Evolutionary conservation across 2,113 vertebrate genomes (phyloP), one percentile per base, ranked within the genome.

Genomic region (Peromyscus polionotus): DNA sequence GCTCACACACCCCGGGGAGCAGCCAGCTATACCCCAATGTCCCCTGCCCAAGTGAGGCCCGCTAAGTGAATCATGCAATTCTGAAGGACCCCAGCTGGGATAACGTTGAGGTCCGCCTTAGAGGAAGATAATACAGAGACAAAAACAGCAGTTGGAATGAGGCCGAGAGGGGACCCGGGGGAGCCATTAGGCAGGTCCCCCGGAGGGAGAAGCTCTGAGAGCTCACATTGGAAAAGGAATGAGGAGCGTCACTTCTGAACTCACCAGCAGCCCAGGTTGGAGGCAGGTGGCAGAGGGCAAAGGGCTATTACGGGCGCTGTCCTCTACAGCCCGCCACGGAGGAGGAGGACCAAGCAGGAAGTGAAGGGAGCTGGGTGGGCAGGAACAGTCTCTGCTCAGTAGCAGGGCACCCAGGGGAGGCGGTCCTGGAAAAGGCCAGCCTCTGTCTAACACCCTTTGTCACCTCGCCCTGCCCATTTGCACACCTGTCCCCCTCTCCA

Each of bases 401-500:
- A 9, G 70, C 39, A 65, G 76, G 45, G 76, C 72, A 54, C 93
- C 57, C 61, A 4, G 77, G 42, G 28, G 83, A 93, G 96, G 95
- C 26, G 20, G 88, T 59, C 73, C 65, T 7, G 45, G 70, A 11
- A 67, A 39, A 61, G 85, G 65, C 79, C 79, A 76, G 7, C 92
- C 88, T 77, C 63, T 33, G 20, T 1, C 1, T 68, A 20, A 33
- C 51, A 39, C n/a, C 54, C 14, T 57, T 48, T 8, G 24, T 28
- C 16, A 33, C 75, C 31, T 20, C 73, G 65, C 51, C 63, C 57
- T 70, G 42, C 48, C 39, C 59, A 6, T 48, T 51, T 26, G 13
- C 0, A 24, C 88, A 95, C 90, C 91, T 91, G 80, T 20, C 45
- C 59, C 19, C 72, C 77, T 95, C 94, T 94, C 92, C 73, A 91